Evolutionary conservation across 2,797 vertebrate genomes (phyloP), one percentile per base, ranked within the genome.

Genomic region (Sebastes wilsoni): DNA sequence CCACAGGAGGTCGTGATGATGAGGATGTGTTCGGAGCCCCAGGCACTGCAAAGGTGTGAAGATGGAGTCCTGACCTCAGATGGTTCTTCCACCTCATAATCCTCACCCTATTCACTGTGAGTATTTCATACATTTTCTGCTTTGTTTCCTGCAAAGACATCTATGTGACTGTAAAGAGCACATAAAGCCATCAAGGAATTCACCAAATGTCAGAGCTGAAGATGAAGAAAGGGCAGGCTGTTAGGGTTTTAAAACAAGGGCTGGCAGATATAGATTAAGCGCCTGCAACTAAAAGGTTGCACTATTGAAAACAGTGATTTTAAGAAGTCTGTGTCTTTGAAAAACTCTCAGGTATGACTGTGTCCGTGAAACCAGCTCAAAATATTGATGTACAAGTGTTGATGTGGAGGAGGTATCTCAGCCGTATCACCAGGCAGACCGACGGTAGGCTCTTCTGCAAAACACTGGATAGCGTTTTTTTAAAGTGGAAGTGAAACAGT

Each of bases 41-140:
- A 36, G 66, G 72, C 69, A 25, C 78, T 49, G 69, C 84, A 49
- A 18, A 52, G 76, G 58, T 72, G 58, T 81, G 73, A 88, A 75
- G 52, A 84, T 87, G 79, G 73, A 87, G 61, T 70, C 71, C 65
- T 87, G 81, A 91, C 77, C 84, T 82, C 64, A 49, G 81, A 77
- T 62, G 55, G 73, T 27, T 58, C 74, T 27, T 65, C 74, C 77
- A 55, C 64, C 55, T 81, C 60, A 46, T 83, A 77, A 85, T 84
- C 64, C 54, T 56, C 72, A 32, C 34, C 62, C 11, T 5, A 20
- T 36, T 64, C 77, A 66, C 56, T 49, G 87, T 88, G 76, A 88
- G 84, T 87, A 85, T 79, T 76, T 32, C 65, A 75, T 72, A 56
- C 8, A 8, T 25, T 8, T 1, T 1, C n/a, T 32, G 10, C 59